These are phyloP conservation scores for Boulengeromyrus knoepffleri DNA, from an alignment of 2,113 vertebrate genomes.

Conservation along the genomic window DNA sequence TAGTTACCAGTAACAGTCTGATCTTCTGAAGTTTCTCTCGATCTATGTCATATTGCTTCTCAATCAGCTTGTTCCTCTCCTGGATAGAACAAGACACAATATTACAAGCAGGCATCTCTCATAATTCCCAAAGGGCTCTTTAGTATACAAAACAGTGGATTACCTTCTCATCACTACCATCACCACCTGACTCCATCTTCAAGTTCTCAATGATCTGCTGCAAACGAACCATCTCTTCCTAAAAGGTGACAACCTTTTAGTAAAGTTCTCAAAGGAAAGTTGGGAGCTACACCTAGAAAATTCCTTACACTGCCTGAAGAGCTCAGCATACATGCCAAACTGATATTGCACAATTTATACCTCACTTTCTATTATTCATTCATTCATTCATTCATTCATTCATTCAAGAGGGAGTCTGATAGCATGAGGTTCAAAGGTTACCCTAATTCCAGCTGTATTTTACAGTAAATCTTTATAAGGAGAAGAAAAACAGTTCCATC, in stretches of 20 bases:
- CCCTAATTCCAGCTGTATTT: background rate
- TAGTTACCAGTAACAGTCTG: conserved; percentile 81
- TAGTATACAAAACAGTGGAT: background rate
- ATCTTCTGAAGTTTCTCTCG: conserved; percentile 93
- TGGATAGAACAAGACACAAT: conserved; percentile 32
- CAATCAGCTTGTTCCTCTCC: conserved; percentile 76
- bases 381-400: background rate
- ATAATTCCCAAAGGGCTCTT: background rate
- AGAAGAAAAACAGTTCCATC: background rate
- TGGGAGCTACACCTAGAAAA: background rate
- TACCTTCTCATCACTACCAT: conserved; percentile 73
- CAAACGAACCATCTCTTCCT: conserved; percentile 90
- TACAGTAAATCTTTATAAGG: background rate
- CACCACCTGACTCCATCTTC: conserved; percentile 61
- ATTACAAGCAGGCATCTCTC: background rate
- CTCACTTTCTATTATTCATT: background rate
- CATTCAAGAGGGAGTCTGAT: background rate
- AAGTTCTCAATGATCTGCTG: conserved; percentile 79
- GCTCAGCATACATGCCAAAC: background rate
- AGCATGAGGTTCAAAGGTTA: background rate
- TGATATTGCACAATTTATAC: background rate
- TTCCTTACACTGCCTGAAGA: background rate
- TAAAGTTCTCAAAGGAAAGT: background rate
- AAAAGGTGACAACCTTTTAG: conserved; percentile 18
- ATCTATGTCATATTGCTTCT: conserved; percentile 76